These are phyloP conservation scores for Triops longicaudatus DNA, from an alignment of 1,140 invertebrate genomes.

Conservation along the genomic window DNA sequence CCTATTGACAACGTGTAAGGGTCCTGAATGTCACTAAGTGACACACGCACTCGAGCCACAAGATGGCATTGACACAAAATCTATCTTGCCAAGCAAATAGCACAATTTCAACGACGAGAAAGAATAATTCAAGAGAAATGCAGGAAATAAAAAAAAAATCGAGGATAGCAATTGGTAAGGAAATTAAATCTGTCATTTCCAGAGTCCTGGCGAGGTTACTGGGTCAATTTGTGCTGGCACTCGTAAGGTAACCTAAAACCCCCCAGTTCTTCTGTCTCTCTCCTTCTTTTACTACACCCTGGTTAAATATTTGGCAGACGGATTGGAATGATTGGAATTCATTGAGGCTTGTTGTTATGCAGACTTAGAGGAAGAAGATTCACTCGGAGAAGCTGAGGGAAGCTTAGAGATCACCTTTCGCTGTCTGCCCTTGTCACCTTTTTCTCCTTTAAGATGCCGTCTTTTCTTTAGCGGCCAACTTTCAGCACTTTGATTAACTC, in stretches of 20 bases:
- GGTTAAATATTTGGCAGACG: background rate
- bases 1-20: background rate
- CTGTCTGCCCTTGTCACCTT: background rate
- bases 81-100: conserved; percentile 7
- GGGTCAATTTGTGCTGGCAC: conserved; percentile 7
- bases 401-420: too few species aligned
- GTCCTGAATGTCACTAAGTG: background rate
- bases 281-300: background rate
- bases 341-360: background rate
- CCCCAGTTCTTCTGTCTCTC: background rate
- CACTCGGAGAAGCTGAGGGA: too few species aligned
- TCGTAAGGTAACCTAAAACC: background rate
- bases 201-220: background rate
- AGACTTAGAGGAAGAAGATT: background rate
- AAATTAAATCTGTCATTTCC: background rate
- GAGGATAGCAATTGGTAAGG: background rate
- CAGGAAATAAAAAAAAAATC: background rate
- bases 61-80: background rate
- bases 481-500: background rate
- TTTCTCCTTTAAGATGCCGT: background rate
- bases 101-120: background rate
- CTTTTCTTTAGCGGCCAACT: background rate
- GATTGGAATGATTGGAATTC: conserved; percentile 4
- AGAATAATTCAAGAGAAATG: background rate
- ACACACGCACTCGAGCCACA: background rate